Base-by-base conservation (phyloP, 2,113 vertebrate species). In the Nansenia antarctica region DNA sequence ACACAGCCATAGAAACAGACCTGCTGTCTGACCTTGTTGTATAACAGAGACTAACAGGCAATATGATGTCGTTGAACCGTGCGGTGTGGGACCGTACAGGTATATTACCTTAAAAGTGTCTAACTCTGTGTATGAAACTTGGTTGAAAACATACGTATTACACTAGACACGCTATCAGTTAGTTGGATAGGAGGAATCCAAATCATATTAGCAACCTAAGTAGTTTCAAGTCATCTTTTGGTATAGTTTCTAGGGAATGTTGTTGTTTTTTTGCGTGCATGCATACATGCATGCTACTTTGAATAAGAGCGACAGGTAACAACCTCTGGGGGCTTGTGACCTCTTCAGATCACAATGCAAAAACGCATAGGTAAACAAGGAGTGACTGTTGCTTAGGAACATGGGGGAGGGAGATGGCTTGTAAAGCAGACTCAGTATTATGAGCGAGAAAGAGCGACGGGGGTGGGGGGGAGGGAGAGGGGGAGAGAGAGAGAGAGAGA, bases 341-440 rank as follows among this genome's bases (percentile, higher is more conserved):
- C 67, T 73, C 74, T 80, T 76, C 82, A 83, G 78, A 84, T 80
- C 83, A 84, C 83, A 82, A 87, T 89, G 84, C 84, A 83, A 90
- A 83, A 88, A 87, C 74, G 76, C 70, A 86, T 85, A 79, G 86
- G 84, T 88, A 90, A 90, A 90, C 90, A 92, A 88, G 91, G 88
- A 88, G 82, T 75, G 89, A 81, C 83, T 84, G 91, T 90, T 90
- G 88, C 86, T 81, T 77, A 74, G 90, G 31, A 84, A 91, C 85
- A 76, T n/a, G 39, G 67, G 65, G 34, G 68, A 74, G 71, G 67
- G 70, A 78, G 80, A 78, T 72, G 75, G 82, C 65, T 79, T 65
- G 75, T 85, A 82, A 79, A 86, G 79, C 73, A 32, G 74, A 69
- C 72, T 78, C 59, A 11, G 72, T 65, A 45, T 60, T 54, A 75